Evolutionary conservation across 2,888 invertebrate genomes (phyloP), one percentile per base, ranked within the genome.

Genomic region (Apoderus coryli): DNA sequence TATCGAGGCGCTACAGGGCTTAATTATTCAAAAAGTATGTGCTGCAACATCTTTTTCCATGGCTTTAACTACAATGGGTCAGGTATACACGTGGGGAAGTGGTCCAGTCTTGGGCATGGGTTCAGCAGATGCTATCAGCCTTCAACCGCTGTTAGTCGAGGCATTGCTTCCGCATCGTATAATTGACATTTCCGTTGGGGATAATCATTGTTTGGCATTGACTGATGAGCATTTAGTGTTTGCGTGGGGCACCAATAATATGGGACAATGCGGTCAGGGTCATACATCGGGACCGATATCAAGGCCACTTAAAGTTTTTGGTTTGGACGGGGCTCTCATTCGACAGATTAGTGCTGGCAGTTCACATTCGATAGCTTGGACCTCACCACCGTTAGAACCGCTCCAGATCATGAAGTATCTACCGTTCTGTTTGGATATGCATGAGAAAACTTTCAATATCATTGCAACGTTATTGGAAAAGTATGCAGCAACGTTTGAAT

Each of bases 221-320:
- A 65, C 67, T 2, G 64, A 69, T 40, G 63, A 63, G 31, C 53
- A 59, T 37, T 57, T 60, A 35, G 61, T 63, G 1, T 68, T 61
- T 49, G 64, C 68, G 1, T 69, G 69, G 69, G 69, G 73, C n/a
- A 65, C 64, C 40, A 73, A 72, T 48, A 63, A 66, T 1, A 68
- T 69, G 66, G 72, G 72, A 2, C 70, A 72, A 48, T 72, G 72
- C 51, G 73, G 73, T 0, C 66, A 66, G 42, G 70, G 72, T 3
- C 69, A 70, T 48, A 61, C 63, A 2, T 65, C 65, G 19, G 67
- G 66, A 35, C 70, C 70, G 3, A 57, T 72, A 3, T 59, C 64
- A 2, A 52, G 64, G 28, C 72, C 72, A 2, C 53, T 60, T 24
- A 65, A 64, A 46, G 69, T 72, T 2, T 48, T 64, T 14, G 67